Conservation (phyloP, 1,140 invertebrate genomes). For the Heliconius eleuchia region DNA sequence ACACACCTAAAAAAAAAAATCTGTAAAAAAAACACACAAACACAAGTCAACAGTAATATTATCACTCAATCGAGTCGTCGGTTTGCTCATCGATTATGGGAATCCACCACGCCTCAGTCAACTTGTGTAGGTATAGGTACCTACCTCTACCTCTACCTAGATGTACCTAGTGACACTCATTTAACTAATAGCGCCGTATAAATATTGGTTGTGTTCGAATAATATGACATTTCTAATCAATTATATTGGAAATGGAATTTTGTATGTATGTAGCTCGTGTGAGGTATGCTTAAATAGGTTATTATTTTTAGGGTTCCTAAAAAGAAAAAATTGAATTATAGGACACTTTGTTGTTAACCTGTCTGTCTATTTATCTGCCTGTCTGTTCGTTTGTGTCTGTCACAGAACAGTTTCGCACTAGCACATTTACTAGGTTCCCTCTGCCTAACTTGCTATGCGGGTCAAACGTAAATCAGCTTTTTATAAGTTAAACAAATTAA, state of each 20-base stretch:
- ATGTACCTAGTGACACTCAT: slow-evolving; percentile 21
- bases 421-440: no score
- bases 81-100: slow-evolving; percentile 45
- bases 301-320: no score
- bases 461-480: no score
- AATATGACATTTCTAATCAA: slow-evolving; percentile 4
- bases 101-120: slow-evolving; percentile 45
- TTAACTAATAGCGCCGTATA: slow-evolving; percentile 42
- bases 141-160: background rate
- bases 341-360: no score
- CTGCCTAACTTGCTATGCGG: no score
- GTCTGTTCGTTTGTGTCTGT: no score
- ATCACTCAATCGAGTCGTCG: slow-evolving; percentile 25
- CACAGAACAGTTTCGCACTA: no score
- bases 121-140: slow-evolving; percentile 21
- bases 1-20: background rate
- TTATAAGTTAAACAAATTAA: no score
- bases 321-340: no score
- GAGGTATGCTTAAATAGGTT: no score
- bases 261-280: background rate
- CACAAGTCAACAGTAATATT: slow-evolving; percentile 7
- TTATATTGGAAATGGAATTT: background rate
- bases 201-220: background rate
- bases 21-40: background rate
- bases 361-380: no score